Base-by-base conservation (phyloP, 2,113 vertebrate genomes). In the Illadopsis cleaveri region DNA sequence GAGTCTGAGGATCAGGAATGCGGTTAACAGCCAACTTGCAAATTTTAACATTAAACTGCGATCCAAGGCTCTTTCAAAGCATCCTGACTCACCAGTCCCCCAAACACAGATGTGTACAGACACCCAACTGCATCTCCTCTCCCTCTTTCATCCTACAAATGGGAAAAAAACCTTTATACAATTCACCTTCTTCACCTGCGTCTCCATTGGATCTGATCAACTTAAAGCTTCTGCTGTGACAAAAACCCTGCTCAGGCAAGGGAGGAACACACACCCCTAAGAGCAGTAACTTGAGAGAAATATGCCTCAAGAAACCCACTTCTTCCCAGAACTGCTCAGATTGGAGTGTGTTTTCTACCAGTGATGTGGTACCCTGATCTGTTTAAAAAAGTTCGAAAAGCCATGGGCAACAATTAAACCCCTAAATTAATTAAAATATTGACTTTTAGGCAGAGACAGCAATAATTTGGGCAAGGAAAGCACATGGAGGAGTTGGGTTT, bases 191-290 rank as follows among this genome's bases (percentile, higher is more conserved):
- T 76, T 77, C 7, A 1, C 58, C 45, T 51, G 53, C 0, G 5
- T 20, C 47, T 58, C 48, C 6, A 6, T 1, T 42, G 68, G 10
- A 80, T 42, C 51, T n/a, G 15, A 54, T 35, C 3, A 11, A 38
- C 24, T 42, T n/a, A 8, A 70, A 42, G 33, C 3, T 50, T 48
- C 72, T 0, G 0, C 22, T 1, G 5, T 8, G 27, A 33, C 44
- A 64, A 27, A 54, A 5, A 1, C 48, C n/a, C 38, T 20, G 58
- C 14, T 45, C 58, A 20, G 30, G 68, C 24, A 70, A 19, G 14
- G n/a, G 51, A 71, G 35, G 57, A 86, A 61, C 20, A 27, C 2
- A 19, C 9, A 53, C 9, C 27, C 2, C 0, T 28, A 40, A 48
- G 37, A 61, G 18, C 5, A 33, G 30, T 5, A 30, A 22, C 65